Conservation (phyloP, 1,140 invertebrate genomes). For the Wasmannia auropunctata region DNA sequence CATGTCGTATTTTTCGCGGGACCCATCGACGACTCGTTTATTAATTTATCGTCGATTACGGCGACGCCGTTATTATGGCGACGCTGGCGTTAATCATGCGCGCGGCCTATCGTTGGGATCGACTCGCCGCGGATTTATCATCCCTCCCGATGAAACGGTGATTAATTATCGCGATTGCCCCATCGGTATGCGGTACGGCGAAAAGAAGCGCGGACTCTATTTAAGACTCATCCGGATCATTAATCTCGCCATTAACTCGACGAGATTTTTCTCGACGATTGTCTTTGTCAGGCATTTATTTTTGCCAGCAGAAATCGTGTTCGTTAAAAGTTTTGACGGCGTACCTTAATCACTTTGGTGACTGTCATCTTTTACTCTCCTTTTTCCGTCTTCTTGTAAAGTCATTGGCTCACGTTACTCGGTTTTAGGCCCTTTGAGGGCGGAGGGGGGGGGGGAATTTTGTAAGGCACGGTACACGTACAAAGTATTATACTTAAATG, state of each 20-base stretch:
- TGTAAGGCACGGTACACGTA: too few species aligned
- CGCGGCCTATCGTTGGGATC: slow-evolving; percentile 59
- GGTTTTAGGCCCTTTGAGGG: not conserved
- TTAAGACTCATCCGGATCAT: slow-evolving; percentile 63
- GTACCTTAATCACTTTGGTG: not conserved
- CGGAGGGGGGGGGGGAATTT: too few species aligned
- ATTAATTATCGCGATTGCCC: slow-evolving; percentile 67
- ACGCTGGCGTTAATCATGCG: slow-evolving; percentile 64
- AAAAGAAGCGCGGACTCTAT: slow-evolving; percentile 39
- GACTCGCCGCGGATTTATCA: slow-evolving; percentile 61
- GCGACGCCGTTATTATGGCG: slow-evolving; percentile 49
- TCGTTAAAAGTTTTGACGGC: not conserved
- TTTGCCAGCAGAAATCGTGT: not conserved
- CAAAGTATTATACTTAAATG: not conserved
- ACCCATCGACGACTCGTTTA: slow-evolving; percentile 40
- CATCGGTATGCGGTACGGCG: slow-evolving; percentile 36
- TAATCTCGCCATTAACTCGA: slow-evolving; percentile 54
- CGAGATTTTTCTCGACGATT: slow-evolving; percentile 27
- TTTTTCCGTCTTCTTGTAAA: not conserved
- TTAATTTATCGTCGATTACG: slow-evolving; percentile 63
- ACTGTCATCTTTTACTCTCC: slow-evolving; percentile 5
- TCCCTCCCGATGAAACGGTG: slow-evolving; percentile 53
- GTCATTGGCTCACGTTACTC: not conserved
- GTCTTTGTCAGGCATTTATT: slow-evolving; percentile 15
- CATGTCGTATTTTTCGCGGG: slow-evolving; percentile 6